Evolutionary conservation across 1,140 invertebrate genomes (phyloP).

Genomic region (Tetramorium simillimum): DNA sequence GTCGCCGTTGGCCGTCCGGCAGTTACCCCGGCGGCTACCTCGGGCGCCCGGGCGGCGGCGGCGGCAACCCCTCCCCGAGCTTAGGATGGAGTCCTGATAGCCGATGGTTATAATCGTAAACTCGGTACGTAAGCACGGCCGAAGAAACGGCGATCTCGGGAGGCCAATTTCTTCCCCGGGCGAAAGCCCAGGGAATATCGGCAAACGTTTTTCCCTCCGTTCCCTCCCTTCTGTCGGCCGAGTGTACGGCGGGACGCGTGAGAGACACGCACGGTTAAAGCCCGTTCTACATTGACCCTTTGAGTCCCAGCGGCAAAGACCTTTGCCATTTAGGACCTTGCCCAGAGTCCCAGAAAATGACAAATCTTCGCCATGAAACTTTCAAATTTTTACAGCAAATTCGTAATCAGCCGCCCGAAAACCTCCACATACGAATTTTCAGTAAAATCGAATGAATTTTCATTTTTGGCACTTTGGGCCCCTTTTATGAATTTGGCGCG

Average conservation of each 20-base stretch:
- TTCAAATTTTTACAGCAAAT: no score
- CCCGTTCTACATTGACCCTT: no score
- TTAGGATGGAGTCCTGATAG: conserved; percentile 57
- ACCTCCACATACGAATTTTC: no score
- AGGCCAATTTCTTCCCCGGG: conserved; percentile 28
- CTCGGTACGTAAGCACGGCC: conserved; percentile 45
- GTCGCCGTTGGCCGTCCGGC: conserved; percentile 39
- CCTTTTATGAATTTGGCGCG: no score
- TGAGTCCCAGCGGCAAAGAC: no score
- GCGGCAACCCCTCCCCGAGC: conserved; percentile 1
- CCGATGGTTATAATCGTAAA: conserved; percentile 68
- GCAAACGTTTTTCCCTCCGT: conserved; percentile 33
- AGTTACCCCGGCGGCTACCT: conserved; percentile 34
- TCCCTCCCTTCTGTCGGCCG: conserved; percentile 30
- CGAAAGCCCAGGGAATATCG: conserved; percentile 16
- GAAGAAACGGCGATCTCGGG: conserved; percentile 34
- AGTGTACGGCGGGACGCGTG: background rate
- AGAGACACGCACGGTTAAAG: conserved; percentile 19
- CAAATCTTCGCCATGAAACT: no score
- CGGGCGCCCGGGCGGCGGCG: background rate
- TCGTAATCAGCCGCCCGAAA: no score
- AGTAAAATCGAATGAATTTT: no score
- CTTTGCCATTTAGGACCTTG: no score
- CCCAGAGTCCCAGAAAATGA: no score
- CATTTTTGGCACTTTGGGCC: no score